Evolutionary conservation across 2,113 vertebrate species (phyloP), one percentile per base, ranked within the genome.

Genomic region (Cervus canadensis): DNA sequence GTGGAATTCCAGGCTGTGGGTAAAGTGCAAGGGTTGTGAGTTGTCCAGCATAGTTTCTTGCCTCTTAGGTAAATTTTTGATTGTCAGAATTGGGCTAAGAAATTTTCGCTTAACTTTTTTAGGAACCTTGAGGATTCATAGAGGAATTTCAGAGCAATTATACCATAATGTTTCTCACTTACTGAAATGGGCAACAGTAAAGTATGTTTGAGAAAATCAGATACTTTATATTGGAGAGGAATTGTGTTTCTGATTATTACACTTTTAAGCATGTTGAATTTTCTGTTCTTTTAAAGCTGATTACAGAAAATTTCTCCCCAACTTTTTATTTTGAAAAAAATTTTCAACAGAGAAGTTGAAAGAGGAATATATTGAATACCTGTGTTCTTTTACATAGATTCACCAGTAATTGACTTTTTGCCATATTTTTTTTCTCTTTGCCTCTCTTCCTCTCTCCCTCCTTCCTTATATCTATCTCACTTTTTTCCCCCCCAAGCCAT

Each of bases 241-340:
- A 33, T 91, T 67, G 15, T 7, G 26, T 87, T 96, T 95, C 64
- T 96, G 28, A 88, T 43, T 83, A 48, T 79, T 87, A 50, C 4
- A 84, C 19, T 85, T 71, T 79, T 57, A 92, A 86, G 48, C 50
- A 59, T 71, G 67, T 89, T 79, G 52, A 83, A 48, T 64, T 60
- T 83, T 91, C 87, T 30, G 33, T 57, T 81, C 43, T 89, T 40
- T 84, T 96, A 81, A 92, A 84, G 62, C 17, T 88, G 54, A 28
- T 36, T 28, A 91, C 30, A 93, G 3, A 93, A 8, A 52, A 92
- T 95, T 87, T 81, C 13, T 60, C 71, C 59, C 50, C 21, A 54
- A 25, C 2, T 64, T 92, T 96, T 96, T 94, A 78, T 82, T 97
- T 95, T 64, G 52, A 86, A 86, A 40, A 74, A 88, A 82, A 40